phyloP scores from a whole-genome alignment of 2,888 invertebrate species.

The Nymphalis urticae region DNA sequence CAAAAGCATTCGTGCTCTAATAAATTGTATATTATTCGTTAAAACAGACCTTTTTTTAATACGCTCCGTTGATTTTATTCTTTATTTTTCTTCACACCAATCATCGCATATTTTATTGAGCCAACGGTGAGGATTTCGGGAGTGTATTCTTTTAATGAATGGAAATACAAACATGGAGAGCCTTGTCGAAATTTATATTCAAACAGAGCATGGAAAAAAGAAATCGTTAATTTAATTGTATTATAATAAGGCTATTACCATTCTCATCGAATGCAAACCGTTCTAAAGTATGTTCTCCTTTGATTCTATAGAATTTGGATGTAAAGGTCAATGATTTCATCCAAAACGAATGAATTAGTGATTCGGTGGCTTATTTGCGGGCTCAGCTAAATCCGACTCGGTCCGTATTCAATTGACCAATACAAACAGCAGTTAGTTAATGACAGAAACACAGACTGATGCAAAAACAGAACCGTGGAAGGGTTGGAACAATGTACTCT shows the following conservation, averaged over 20 bases:
- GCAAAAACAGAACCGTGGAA: slow-evolving; percentile 13
- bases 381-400: background rate
- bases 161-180: slow-evolving; percentile 4
- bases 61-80: slow-evolving; percentile 19
- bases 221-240: background rate
- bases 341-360: slow-evolving; percentile 16
- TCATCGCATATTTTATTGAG: slow-evolving; percentile 22
- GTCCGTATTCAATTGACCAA: slow-evolving; percentile 11
- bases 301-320: background rate
- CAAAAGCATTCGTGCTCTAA: slow-evolving; percentile 27
- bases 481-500: slow-evolving; percentile 4
- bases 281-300: background rate
- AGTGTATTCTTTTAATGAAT: slow-evolving; percentile 8
- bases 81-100: slow-evolving; percentile 22
- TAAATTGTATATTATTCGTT: slow-evolving; percentile 27
- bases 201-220: background rate
- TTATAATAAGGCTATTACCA: slow-evolving; percentile 1
- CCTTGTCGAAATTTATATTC: slow-evolving; percentile 7
- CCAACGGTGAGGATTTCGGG: background rate
- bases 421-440: slow-evolving; percentile 17
- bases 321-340: slow-evolving; percentile 17
- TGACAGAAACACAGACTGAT: slow-evolving; percentile 16
- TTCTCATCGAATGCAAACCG: background rate
- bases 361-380: slow-evolving; percentile 16
- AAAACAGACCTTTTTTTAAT: slow-evolving; percentile 22